Percentiles rank a stretch among this genome's conserved stretches.
phyloP scores from a whole-genome alignment of 2,888 invertebrate genomes.

The Achlya flavicornis region DNA sequence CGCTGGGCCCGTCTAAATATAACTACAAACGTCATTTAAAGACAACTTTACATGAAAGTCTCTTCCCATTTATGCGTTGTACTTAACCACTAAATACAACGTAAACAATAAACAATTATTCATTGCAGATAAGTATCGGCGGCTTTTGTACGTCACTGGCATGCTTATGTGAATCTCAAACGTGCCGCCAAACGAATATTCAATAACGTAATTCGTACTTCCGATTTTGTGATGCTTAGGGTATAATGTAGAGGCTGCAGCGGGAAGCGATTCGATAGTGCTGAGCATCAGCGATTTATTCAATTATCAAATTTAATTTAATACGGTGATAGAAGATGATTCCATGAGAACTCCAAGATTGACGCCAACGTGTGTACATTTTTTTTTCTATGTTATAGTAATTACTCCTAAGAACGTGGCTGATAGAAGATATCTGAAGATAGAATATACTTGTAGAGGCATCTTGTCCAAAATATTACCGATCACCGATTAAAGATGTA shows the following conservation, averaged over 20 bases:
- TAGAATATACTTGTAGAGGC: too few species aligned
- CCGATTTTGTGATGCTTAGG: conserved; percentile 55
- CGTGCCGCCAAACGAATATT: conserved; percentile 55
- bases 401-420: too few species aligned
- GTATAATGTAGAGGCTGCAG: conserved; percentile 29
- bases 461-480: too few species aligned
- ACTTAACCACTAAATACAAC: conserved; percentile 23
- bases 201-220: conserved; percentile 63
- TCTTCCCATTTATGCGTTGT: conserved; percentile 9
- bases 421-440: too few species aligned
- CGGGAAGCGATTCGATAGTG: conserved; percentile 21
- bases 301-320: too few species aligned
- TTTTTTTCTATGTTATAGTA: too few species aligned
- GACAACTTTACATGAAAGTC: conserved; percentile 1
- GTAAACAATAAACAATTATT: conserved; percentile 51
- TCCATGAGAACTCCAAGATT: too few species aligned
- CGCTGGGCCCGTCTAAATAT: neutral
- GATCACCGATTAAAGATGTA: too few species aligned
- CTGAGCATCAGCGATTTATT: too few species aligned
- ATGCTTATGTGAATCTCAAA: conserved; percentile 45
- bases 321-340: too few species aligned
- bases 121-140: conserved; percentile 49
- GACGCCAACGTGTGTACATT: too few species aligned
- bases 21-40: neutral
- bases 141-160: conserved; percentile 41